Conservation (phyloP, 2,113 vertebrate genomes). For the Cariama cristata region DNA sequence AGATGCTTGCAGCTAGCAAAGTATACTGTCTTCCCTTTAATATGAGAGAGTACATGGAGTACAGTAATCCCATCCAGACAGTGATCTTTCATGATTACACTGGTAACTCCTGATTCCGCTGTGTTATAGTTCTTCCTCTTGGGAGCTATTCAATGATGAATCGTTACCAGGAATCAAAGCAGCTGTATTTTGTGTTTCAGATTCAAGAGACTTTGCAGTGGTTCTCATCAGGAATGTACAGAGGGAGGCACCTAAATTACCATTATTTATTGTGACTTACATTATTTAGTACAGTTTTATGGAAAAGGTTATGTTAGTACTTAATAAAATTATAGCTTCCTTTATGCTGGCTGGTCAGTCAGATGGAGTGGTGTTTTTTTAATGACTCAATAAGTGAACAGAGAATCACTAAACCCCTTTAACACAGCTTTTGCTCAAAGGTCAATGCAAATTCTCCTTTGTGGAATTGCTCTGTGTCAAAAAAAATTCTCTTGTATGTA, state of each 20-base stretch:
- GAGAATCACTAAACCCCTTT: background rate
- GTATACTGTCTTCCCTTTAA: background rate
- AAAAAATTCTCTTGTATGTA: background rate
- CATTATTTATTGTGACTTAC: background rate
- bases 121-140: background rate
- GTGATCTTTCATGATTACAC: background rate
- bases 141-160: slow-evolving; percentile 17
- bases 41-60: background rate
- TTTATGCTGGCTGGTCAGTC: background rate
- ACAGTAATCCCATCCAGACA: background rate
- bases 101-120: background rate
- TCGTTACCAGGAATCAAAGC: slow-evolving; percentile 20
- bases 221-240: background rate
- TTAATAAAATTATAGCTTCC: background rate
- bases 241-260: background rate
- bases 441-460: slow-evolving; percentile 28
- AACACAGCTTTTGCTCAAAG: background rate
- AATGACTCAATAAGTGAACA: background rate
- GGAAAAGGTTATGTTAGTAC: background rate
- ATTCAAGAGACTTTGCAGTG: background rate
- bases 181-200: background rate
- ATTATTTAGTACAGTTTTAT: background rate
- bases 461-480: background rate
- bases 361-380: background rate
- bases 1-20: background rate